Percentiles rank a stretch among this genome's conserved stretches.
Evolutionary conservation across 2,888 invertebrate species (phyloP).

Genomic region (Cephonodes hylas): DNA sequence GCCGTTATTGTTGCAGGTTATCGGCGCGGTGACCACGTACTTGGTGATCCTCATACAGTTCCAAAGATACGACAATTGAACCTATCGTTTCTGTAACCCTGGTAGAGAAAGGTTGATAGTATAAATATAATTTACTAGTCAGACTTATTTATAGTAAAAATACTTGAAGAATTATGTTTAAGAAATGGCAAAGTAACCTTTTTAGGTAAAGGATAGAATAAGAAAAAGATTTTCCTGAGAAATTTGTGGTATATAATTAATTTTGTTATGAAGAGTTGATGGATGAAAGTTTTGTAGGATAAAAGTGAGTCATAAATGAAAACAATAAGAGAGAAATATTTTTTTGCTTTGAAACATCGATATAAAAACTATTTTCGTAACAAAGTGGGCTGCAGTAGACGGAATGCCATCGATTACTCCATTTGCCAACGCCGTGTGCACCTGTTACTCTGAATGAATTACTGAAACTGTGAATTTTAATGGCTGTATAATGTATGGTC

Average conservation of each 20-base stretch:
- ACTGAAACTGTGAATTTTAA: not conserved
- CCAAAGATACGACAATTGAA: conserved; percentile 71
- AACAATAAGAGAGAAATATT: too few species aligned
- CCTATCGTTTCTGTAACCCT: not conserved
- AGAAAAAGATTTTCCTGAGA: too few species aligned
- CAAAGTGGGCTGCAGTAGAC: not conserved
- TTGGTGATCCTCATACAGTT: conserved; percentile 82
- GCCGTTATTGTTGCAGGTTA: conserved; percentile 73
- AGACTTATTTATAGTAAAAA: too few species aligned
- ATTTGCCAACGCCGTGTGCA: not conserved
- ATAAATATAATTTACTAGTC: too few species aligned
- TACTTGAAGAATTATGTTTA: too few species aligned
- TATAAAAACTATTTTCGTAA: not conserved
- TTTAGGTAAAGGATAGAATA: too few species aligned
- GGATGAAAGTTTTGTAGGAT: too few species aligned
- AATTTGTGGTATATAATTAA: too few species aligned
- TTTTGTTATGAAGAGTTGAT: too few species aligned
- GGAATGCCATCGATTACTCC: not conserved
- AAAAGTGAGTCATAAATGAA: too few species aligned
- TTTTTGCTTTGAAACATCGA: not conserved
- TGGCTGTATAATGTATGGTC: not conserved
- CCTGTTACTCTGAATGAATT: not conserved
- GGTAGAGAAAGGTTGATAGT: too few species aligned
- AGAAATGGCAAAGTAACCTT: too few species aligned
- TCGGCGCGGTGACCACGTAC: conserved; percentile 82